Evolutionary conservation across 2,888 invertebrate species (phyloP).

Genomic region (Andrena chrysosceles): DNA sequence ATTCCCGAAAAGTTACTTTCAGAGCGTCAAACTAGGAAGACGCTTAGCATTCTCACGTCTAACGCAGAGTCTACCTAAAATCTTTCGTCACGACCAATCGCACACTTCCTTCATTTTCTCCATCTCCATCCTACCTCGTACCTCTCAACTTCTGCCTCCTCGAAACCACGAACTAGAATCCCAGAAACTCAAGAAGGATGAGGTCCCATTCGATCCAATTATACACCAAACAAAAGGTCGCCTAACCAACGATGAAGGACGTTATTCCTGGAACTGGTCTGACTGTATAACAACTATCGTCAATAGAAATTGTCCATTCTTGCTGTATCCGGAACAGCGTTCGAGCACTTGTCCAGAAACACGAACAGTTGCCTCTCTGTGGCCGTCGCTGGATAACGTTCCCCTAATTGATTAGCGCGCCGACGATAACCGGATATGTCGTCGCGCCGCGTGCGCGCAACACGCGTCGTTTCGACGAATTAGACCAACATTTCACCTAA

Average conservation of each 20-base stretch:
- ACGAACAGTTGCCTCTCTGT: slow-evolving; percentile 39
- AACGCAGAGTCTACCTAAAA: too few species aligned
- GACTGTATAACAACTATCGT: slow-evolving; percentile 40
- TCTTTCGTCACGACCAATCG: too few species aligned
- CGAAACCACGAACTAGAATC: too few species aligned
- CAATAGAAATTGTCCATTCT: slow-evolving; percentile 20
- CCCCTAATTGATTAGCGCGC: slow-evolving; percentile 65
- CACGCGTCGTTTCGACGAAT: slow-evolving; percentile 55
- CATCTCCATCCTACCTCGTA: too few species aligned
- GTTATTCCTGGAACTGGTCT: slow-evolving; percentile 10
- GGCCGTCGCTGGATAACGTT: slow-evolving; percentile 59
- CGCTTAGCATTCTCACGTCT: too few species aligned
- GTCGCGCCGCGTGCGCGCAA: slow-evolving; percentile 49
- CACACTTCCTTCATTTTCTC: too few species aligned
- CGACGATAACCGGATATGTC: slow-evolving; percentile 65
- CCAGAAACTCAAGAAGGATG: too few species aligned
- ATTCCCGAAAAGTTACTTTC: too few species aligned
- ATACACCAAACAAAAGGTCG: not conserved
- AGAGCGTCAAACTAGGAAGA: too few species aligned
- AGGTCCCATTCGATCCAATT: too few species aligned
- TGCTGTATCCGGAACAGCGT: slow-evolving; percentile 33
- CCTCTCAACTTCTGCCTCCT: too few species aligned
- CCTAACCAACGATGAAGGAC: not conserved
- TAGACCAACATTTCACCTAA: slow-evolving; percentile 43
- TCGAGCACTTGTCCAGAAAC: slow-evolving; percentile 49